A percentile compares a stretch with the other conserved stretches of the same genome.
phyloP scores from a whole-genome alignment of 2,113 vertebrate genomes.

The Gambusia affinis region DNA sequence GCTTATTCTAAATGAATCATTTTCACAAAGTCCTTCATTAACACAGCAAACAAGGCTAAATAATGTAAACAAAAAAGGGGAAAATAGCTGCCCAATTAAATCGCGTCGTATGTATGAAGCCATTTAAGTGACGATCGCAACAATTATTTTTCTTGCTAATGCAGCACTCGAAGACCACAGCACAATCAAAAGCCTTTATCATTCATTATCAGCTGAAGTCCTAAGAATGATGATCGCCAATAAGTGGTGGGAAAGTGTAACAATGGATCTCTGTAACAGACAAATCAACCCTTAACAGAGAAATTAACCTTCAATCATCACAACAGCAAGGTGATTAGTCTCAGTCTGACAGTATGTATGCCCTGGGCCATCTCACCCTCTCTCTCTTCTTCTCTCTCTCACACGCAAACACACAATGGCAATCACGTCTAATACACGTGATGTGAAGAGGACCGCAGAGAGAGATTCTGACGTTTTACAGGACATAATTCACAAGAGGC shows the following conservation, averaged over 20 bases:
- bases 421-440: slow-evolving; percentile 10
- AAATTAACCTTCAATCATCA: slow-evolving; percentile 62
- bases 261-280: slow-evolving; percentile 66
- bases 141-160: slow-evolving; percentile 29
- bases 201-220: slow-evolving; percentile 57
- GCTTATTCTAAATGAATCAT: background rate
- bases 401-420: slow-evolving; percentile 5
- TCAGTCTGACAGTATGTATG: slow-evolving; percentile 46
- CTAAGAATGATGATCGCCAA: slow-evolving; percentile 72
- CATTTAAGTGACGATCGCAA: slow-evolving; percentile 30
- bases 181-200: slow-evolving; percentile 49
- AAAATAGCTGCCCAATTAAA: slow-evolving; percentile 36
- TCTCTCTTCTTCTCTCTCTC: background rate
- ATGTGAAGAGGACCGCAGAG: slow-evolving; percentile 14
- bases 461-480: slow-evolving; percentile 10
- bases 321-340: slow-evolving; percentile 69
- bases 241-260: slow-evolving; percentile 65
- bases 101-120: slow-evolving; percentile 35
- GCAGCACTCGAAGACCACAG: slow-evolving; percentile 28
- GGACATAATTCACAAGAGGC: slow-evolving; percentile 7
- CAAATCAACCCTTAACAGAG: slow-evolving; percentile 61
- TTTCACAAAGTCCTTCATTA: background rate
- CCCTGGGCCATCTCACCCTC: slow-evolving; percentile 10
- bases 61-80: slow-evolving; percentile 9
- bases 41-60: background rate